A percentile compares a stretch with the other conserved stretches of the same genome.
These are phyloP conservation scores for Apis florea DNA, from an alignment of 1,140 invertebrate genomes.

Conservation along the genomic window DNA sequence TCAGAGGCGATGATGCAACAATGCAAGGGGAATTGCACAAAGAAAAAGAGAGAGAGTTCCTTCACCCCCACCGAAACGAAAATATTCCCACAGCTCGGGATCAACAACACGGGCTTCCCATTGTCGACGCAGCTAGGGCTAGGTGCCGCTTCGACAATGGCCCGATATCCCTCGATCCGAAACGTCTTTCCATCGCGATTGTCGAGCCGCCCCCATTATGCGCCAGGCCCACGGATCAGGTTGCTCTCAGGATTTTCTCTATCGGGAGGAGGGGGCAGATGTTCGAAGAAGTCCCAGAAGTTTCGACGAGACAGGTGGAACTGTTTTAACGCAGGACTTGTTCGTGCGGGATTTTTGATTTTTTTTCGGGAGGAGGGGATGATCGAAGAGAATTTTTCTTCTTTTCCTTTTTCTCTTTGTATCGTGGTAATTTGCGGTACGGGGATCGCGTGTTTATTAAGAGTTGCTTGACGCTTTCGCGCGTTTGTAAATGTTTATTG, in stretches of 20 bases:
- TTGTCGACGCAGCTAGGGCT: constrained; percentile 60
- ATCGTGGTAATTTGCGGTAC: too few relatives aligned
- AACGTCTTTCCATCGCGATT: constrained; percentile 67
- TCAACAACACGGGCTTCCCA: constrained; percentile 68
- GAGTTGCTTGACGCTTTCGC: too few relatives aligned
- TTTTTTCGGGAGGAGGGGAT: too few relatives aligned
- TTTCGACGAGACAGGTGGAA: not conserved
- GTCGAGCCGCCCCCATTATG: constrained; percentile 60
- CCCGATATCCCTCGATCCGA: constrained; percentile 70
- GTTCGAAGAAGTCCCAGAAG: not conserved
- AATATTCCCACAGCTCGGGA: constrained; percentile 67
- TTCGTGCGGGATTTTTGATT: too few relatives aligned
- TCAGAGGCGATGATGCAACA: constrained; percentile 65
- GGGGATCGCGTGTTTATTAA: too few relatives aligned
- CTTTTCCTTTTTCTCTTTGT: too few relatives aligned
- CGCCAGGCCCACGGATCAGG: constrained; percentile 59
- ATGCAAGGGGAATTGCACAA: not conserved
- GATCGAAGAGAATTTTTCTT: too few relatives aligned
- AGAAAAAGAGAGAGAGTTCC: constrained; percentile 13
- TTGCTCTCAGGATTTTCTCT: constrained; percentile 60
- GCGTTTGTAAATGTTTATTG: too few relatives aligned
- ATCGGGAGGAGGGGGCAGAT: constrained; percentile 38
- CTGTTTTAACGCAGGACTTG: not conserved
- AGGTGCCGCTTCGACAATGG: constrained; percentile 57
- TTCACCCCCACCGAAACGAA: too few relatives aligned